Evolutionary conservation across 1,140 invertebrate species (phyloP).

Genomic region (Prorops nasuta): DNA sequence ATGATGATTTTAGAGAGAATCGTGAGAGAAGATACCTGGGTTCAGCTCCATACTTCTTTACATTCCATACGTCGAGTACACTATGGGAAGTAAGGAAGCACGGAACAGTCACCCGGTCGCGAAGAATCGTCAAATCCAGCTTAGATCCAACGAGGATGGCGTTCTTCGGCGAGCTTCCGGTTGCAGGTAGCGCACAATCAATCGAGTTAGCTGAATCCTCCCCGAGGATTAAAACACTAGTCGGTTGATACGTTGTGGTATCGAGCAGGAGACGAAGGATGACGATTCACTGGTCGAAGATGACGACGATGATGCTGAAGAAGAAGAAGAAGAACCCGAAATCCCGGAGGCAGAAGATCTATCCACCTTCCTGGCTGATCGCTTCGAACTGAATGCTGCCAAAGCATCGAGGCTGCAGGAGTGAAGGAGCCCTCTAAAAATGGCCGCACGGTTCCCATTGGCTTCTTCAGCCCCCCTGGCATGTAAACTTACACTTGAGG

Average conservation of each 20-base stretch:
- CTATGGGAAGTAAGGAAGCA: slow-evolving; percentile 97
- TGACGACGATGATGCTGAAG: background rate
- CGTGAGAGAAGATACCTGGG: slow-evolving; percentile 45
- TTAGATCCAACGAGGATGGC: background rate
- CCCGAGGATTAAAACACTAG: background rate
- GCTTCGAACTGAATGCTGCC: slow-evolving; percentile 56
- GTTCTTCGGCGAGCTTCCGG: background rate
- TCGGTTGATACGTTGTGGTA: background rate
- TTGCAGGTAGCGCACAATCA: background rate
- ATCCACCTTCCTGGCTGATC: slow-evolving; percentile 42
- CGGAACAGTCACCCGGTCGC: slow-evolving; percentile 69
- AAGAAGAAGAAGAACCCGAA: background rate
- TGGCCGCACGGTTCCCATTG: slow-evolving; percentile 55
- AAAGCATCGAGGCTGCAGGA: slow-evolving; percentile 36
- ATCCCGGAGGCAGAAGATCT: background rate
- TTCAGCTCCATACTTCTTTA: slow-evolving; percentile 94
- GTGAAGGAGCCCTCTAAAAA: slow-evolving; percentile 52
- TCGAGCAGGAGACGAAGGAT: background rate
- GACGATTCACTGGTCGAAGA: too few relatives aligned
- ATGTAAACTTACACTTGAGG: slow-evolving; percentile 56
- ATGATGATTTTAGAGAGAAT: too few relatives aligned
- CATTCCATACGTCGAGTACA: slow-evolving; percentile 87
- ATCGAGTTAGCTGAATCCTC: background rate
- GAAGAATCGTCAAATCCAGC: background rate
- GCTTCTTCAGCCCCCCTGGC: slow-evolving; percentile 38